phyloP scores from a whole-genome alignment of 2,888 invertebrate species.

The Erebia palarica region DNA sequence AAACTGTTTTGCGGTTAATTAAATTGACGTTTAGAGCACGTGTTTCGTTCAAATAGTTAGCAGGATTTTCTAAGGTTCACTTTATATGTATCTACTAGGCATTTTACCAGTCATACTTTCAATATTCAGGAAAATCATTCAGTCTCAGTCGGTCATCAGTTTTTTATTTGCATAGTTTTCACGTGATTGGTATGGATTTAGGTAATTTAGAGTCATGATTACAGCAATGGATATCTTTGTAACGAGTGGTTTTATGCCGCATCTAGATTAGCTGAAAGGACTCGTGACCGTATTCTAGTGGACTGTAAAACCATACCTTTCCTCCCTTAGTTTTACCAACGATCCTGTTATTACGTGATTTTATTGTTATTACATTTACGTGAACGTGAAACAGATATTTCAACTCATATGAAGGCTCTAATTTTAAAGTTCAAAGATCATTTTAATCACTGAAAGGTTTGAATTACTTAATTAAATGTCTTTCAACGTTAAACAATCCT shows the following conservation, averaged over 20 bases:
- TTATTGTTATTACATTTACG: too few relatives aligned
- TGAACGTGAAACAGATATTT: neutral
- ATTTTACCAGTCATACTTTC: neutral
- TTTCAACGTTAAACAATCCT: neutral
- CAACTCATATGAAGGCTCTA: too few relatives aligned
- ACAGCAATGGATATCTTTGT: constrained; percentile 22
- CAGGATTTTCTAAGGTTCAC: neutral
- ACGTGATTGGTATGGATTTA: neutral
- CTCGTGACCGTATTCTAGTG: neutral
- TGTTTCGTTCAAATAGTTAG: neutral
- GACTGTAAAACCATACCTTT: neutral
- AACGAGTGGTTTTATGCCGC: constrained; percentile 17
- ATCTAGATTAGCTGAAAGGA: constrained; percentile 12
- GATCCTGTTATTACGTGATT: too few relatives aligned
- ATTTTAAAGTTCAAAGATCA: too few relatives aligned
- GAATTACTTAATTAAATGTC: neutral
- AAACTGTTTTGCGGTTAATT: neutral
- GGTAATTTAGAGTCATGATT: neutral
- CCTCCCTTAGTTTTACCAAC: neutral
- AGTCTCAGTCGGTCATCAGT: too few relatives aligned
- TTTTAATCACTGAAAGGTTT: too few relatives aligned
- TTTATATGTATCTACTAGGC: too few relatives aligned
- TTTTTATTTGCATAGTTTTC: neutral
- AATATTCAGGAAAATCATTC: neutral
- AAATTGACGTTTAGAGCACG: neutral